Base-by-base conservation (phyloP, 2,888 invertebrate species). In the Linyphia triangularis region DNA sequence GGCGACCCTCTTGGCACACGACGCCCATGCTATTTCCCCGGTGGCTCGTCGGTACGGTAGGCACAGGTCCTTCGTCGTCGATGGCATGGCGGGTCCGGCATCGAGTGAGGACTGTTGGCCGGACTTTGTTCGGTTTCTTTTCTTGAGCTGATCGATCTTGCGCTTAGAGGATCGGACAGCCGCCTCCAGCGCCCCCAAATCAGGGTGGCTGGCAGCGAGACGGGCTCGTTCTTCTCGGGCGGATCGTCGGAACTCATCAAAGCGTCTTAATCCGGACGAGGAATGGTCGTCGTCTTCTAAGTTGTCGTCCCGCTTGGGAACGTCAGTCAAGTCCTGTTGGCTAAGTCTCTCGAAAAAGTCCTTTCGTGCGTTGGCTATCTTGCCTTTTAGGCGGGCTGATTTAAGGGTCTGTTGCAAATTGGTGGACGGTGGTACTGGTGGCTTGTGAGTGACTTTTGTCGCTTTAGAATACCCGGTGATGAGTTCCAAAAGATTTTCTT, bases 161-260 rank as follows among this genome's bases (percentile, higher is more conserved):
- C 89, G 78, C 28, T 78, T 70, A 37, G 86, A 88, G 30, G 85
- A 79, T 28, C 90, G 90, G 51, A 90, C 88, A n/a, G 90, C 83
- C 69, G 86, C 89, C 65, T 90, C 90, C 26, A 90, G 85, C 85
- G 85, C 90, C 84, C 90, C 89, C 77, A 90, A 43, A 40, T 90
- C 90, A 61, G 90, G 90, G 33, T 90, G 90, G 51, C 89, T 89
- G 73, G 85, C 83, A 40, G 89, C 90, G 9, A 90, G 75, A 5
- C 89, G 85, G 19, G 59, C 89, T n/a, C 89, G 83, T 59, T 89
- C 90, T 70, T 82, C 89, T 19, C 89, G 61, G 28, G 90, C 84
- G 7, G 88, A 88, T 10, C 70, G 61, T 9, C 89, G 78, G 72
- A 90, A 90, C 43, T 59, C 75, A 10, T 86, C 77, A 75, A 90